phyloP scores from a whole-genome alignment of 2,797 vertebrate genomes.

The Alectoris magna region DNA sequence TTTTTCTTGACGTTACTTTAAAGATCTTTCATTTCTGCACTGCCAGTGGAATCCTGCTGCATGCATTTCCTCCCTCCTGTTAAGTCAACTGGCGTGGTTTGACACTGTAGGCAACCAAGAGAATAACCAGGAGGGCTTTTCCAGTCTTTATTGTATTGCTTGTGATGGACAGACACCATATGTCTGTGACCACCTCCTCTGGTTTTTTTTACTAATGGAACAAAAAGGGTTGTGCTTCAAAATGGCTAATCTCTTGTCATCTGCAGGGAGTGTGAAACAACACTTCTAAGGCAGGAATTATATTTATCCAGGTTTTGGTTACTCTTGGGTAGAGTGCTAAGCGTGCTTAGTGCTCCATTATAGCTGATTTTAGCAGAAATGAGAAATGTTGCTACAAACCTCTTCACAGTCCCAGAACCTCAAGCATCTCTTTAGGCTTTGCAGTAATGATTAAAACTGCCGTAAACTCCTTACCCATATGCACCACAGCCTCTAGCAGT shows the following conservation, averaged over 20 bases:
- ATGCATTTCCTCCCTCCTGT: not conserved
- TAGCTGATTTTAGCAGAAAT: not conserved
- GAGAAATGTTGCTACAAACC: not conserved
- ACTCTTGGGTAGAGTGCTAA: not conserved
- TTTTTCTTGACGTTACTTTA: not conserved
- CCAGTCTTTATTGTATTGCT: not conserved
- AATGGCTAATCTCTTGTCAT: not conserved
- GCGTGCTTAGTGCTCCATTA: not conserved
- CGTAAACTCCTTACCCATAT: not conserved
- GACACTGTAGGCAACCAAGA: not conserved
- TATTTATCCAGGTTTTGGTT: not conserved
- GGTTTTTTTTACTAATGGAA: not conserved
- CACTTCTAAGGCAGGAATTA: not conserved
- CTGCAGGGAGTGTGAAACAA: not conserved
- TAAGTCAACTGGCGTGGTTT: not conserved
- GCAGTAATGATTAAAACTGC: not conserved
- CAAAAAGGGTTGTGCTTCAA: not conserved
- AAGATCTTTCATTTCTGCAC: not conserved
- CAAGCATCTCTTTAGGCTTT: not conserved
- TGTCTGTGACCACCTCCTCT: too few species aligned
- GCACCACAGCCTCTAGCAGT: not conserved
- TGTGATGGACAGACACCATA: not conserved
- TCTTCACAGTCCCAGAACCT: not conserved
- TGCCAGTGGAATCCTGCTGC: not conserved
- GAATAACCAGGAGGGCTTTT: not conserved